These are phyloP conservation scores for Halisarca cf. caerulea DNA, from an alignment of 37 sponge, comb jelly and placozoan genomes.

Conservation along the genomic window DNA sequence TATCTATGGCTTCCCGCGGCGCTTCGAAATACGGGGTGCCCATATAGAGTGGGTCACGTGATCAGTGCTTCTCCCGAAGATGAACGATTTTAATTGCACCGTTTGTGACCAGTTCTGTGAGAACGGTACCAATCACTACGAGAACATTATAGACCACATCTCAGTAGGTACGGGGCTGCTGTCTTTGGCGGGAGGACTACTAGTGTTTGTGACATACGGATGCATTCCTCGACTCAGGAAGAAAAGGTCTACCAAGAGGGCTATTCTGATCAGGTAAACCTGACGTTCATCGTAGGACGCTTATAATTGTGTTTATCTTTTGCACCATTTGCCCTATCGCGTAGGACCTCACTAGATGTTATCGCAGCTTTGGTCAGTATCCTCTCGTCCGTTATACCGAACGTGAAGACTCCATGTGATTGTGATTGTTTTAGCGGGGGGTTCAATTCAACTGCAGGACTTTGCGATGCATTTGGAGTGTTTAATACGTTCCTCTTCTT, in stretches of 20 bases:
- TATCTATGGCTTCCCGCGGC: too few relatives aligned
- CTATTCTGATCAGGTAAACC: conserved; percentile 73
- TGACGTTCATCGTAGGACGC: not conserved
- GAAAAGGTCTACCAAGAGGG: conserved; percentile 46
- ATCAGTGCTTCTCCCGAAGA: too few relatives aligned
- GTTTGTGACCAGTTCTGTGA: not conserved
- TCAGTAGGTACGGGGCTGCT: conserved; percentile 48
- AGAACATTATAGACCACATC: conserved; percentile 14
- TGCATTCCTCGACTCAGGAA: conserved; percentile 49
- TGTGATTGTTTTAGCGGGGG: not conserved
- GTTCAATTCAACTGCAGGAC: not conserved
- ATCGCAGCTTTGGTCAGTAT: conserved; percentile 58
- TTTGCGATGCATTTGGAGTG: conserved; percentile 48
- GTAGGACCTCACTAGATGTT: conserved; percentile 65
- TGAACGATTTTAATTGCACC: not conserved
- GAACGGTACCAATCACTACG: not conserved
- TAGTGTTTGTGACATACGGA: conserved; percentile 70
- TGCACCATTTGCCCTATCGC: not conserved
- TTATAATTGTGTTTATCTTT: not conserved
- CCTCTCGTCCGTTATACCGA: not conserved
- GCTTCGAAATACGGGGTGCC: too few relatives aligned
- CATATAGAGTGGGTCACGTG: too few relatives aligned
- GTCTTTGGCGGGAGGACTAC: conserved; percentile 48
- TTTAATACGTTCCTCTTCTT: conserved; percentile 65
- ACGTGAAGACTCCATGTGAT: not conserved